Base-by-base conservation (phyloP, 2,797 vertebrate species). In the Eulemur coronatus region DNA sequence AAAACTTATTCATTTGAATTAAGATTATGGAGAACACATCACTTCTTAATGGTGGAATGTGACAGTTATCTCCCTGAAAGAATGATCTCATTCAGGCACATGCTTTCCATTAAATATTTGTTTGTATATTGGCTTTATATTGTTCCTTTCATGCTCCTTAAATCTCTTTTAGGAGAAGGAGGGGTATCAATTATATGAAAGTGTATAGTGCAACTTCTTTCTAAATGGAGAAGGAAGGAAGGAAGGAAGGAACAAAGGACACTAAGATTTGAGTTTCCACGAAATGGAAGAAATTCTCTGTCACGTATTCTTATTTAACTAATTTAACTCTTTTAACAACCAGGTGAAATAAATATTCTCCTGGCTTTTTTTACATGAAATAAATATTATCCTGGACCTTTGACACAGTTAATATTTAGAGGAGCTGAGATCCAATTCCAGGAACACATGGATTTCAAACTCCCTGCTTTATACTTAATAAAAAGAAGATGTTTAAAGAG, bases 1-100 rank as follows among this genome's bases (percentile, higher is more conserved):
- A 95, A 94, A 96, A 94, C n/a, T 87, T 94, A 67, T 14, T 95
- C 95, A 84, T 97, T 97, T 90, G 89, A 95, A 97, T 97, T 94
- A 96, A 96, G 94, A 87, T 95, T 91, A 93, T 87, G 80, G 91
- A 82, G 76, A 91, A 65, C 93, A 95, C 80, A 92, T 91, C 95
- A 95, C 84, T 93, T 93, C 92, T 76, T 97, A 95, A 97, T 97
- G 95, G 70, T 87, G 38, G 65, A 50, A 87, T 89, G 80, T 96
- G 96, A 92, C 76, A 95, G 92, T 88, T 96, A 96, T 97, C 80
- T 84, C 96, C 81, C 75, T 26, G 28, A 76, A 92, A 97, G 93
- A 95, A 93, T 63, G 87, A 93, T 93, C 90, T 95, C 79, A 94
- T 72, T 86, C 94, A 65, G 67, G 57, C 91, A 75, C 95, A 94